Percentiles rank a stretch among this genome's conserved stretches.
phyloP scores from a whole-genome alignment of 2,113 vertebrate species.

The Gadus macrocephalus region DNA sequence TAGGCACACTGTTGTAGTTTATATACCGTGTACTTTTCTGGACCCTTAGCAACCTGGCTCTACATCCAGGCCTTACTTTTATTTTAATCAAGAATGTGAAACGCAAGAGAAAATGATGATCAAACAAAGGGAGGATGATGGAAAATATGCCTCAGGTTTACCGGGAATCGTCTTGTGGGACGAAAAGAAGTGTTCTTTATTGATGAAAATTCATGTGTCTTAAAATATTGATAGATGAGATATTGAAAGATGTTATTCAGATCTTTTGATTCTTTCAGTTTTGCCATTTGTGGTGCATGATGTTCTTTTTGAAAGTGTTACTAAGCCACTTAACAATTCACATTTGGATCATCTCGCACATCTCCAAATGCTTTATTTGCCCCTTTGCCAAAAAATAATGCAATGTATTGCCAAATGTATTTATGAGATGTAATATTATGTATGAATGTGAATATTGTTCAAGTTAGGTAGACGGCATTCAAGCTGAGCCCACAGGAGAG shows the following conservation, averaged over 20 bases:
- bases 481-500: slow-evolving; percentile 34
- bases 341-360: slow-evolving; percentile 57
- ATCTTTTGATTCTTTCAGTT: slow-evolving; percentile 66
- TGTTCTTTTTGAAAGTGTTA: slow-evolving; percentile 46
- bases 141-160: slow-evolving; percentile 67
- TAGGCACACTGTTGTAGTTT: slow-evolving; percentile 53
- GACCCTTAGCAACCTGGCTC: slow-evolving; percentile 45
- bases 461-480: slow-evolving; percentile 46
- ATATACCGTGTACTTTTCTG: slow-evolving; percentile 48
- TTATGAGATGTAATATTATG: slow-evolving; percentile 66
- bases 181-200: slow-evolving; percentile 53
- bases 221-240: slow-evolving; percentile 65
- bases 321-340: slow-evolving; percentile 50
- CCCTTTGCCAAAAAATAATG: slow-evolving; percentile 56
- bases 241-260: slow-evolving; percentile 63
- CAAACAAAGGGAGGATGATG: slow-evolving; percentile 42
- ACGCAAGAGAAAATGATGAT: slow-evolving; percentile 48
- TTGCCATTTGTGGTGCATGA: slow-evolving; percentile 69
- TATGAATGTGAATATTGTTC: slow-evolving; percentile 61
- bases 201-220: slow-evolving; percentile 67
- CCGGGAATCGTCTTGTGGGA: slow-evolving; percentile 60
- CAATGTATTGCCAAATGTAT: slow-evolving; percentile 70
- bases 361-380: slow-evolving; percentile 50
- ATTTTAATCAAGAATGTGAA: slow-evolving; percentile 58
- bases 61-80: slow-evolving; percentile 28